phyloP scores from a whole-genome alignment of 2,113 vertebrate genomes.

The Myiozetetes cayanensis region DNA sequence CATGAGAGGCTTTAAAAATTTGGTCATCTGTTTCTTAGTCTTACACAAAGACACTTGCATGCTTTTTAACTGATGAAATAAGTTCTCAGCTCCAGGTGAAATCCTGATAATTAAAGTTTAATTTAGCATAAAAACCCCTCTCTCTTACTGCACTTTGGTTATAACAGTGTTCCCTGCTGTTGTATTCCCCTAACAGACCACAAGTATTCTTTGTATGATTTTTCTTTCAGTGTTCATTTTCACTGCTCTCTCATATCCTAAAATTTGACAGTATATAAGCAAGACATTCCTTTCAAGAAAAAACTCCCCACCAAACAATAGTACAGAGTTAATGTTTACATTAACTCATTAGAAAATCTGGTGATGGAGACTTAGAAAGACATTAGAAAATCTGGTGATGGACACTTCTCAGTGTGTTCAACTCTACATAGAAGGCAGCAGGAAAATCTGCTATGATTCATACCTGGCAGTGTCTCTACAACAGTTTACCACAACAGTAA shows the following conservation, averaged over 20 bases:
- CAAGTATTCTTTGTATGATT: not conserved
- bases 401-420: not conserved
- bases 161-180: not conserved
- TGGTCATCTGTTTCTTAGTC: not conserved
- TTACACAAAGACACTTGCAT: not conserved
- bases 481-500: not conserved
- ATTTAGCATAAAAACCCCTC: not conserved
- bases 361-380: not conserved
- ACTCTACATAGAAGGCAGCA: not conserved
- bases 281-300: not conserved
- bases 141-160: not conserved
- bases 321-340: not conserved
- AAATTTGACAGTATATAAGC: not conserved
- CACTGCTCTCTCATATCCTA: not conserved
- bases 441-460: not conserved
- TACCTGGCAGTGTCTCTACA: not conserved
- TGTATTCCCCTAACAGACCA: not conserved
- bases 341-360: not conserved
- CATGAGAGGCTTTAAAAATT: not conserved
- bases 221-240: not conserved
- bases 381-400: not conserved
- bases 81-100: not conserved
- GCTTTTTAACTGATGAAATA: not conserved
- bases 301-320: not conserved
- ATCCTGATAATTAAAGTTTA: conserved; percentile 4